Percentiles rank a stretch among this genome's conserved stretches.
Evolutionary conservation across 1,140 invertebrate genomes (phyloP).

Genomic region (Medauroidea extradentata): DNA sequence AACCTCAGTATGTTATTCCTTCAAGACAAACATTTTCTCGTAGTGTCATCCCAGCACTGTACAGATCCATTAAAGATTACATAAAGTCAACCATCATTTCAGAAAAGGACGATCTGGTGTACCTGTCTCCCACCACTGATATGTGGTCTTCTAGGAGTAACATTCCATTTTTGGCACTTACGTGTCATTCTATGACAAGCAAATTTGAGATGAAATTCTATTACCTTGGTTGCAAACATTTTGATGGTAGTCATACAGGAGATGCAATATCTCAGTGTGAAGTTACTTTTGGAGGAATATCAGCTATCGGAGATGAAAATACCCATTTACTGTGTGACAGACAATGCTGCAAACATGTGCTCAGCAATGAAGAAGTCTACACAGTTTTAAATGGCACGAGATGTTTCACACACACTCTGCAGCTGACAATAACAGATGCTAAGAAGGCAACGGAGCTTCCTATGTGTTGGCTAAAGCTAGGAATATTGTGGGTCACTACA

Average conservation of each 20-base stretch:
- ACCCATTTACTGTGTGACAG: conserved; percentile 10
- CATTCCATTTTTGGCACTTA: conserved; percentile 12
- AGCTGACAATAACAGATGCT: conserved; percentile 10
- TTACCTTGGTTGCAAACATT: background rate
- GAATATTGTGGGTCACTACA: conserved; percentile 14
- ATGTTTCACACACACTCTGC: conserved; percentile 19
- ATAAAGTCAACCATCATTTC: conserved; percentile 5
- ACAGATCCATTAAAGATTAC: conserved; percentile 5
- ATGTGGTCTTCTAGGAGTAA: conserved; percentile 12
- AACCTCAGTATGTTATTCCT: conserved; percentile 10
- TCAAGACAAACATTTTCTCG: conserved; percentile 16
- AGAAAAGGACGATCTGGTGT: conserved; percentile 9
- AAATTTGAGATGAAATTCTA: conserved; percentile 8
- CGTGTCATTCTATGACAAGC: conserved; percentile 5
- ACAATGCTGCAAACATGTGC: conserved; percentile 12
- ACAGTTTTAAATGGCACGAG: background rate
- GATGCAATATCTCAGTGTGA: conserved; percentile 8
- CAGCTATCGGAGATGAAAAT: conserved; percentile 2
- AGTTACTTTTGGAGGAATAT: conserved; percentile 8
- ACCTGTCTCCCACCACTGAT: conserved; percentile 9
- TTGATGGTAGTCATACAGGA: conserved; percentile 8
- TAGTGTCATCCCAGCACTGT: conserved; percentile 9
- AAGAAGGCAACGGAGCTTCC: background rate
- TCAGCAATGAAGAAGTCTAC: conserved; percentile 1
- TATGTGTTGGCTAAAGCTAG: background rate